A percentile compares a stretch with the other conserved stretches of the same genome.
Evolutionary conservation across 2,113 vertebrate genomes (phyloP).

Genomic region (Cavia aperea): DNA sequence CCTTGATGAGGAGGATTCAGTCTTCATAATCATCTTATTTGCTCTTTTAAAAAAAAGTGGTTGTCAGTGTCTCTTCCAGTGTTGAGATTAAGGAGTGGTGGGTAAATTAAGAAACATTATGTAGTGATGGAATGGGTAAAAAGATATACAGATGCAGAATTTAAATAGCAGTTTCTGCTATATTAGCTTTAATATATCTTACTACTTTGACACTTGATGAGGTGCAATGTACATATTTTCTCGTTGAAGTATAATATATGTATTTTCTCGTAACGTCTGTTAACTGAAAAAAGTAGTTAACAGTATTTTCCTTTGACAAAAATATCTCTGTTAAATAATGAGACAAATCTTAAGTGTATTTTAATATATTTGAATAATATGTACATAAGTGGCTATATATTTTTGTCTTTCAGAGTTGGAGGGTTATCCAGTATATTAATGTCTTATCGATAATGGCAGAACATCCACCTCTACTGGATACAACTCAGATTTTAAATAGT

Average conservation of each 20-base stretch:
- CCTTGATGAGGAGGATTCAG: neutral
- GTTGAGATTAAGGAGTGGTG: neutral
- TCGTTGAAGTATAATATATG: conserved; percentile 8
- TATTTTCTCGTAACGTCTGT: conserved; percentile 6
- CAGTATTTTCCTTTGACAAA: conserved; percentile 14
- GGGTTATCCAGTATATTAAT: conserved; percentile 79
- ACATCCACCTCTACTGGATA: conserved; percentile 93
- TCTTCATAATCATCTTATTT: conserved; percentile 34
- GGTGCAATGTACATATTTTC: conserved; percentile 19
- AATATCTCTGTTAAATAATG: conserved; percentile 23
- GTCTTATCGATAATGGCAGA: conserved; percentile 94
- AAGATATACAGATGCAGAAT: neutral
- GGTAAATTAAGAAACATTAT: neutral
- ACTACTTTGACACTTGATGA: conserved; percentile 4
- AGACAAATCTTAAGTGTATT: conserved; percentile 18
- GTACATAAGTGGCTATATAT: conserved; percentile 30
- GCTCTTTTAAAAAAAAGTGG: neutral
- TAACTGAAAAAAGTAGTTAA: conserved; percentile 10
- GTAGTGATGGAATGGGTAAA: neutral
- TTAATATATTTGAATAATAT: conserved; percentile 35
- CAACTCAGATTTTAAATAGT: conserved; percentile 89
- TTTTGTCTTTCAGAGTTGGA: conserved; percentile 72
- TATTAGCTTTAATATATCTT: conserved; percentile 8
- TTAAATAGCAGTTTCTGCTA: conserved; percentile 34
- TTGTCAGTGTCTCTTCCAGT: neutral